Conservation (phyloP, 2,888 invertebrate genomes). For the Rhagonycha lutea region DNA sequence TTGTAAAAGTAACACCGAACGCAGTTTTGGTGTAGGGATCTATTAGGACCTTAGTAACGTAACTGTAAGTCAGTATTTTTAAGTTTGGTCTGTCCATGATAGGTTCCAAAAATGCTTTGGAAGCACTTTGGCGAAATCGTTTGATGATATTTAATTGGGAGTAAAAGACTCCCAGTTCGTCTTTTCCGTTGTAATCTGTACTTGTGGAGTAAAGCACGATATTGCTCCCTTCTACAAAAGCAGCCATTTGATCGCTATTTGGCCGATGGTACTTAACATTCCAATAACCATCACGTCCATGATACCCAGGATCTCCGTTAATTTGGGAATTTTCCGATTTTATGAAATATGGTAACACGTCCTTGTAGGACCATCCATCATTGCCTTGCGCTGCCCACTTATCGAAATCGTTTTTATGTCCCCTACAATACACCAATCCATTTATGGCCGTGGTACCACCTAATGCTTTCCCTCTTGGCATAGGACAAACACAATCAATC, state of each 20-base stretch:
- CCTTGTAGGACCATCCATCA: slow-evolving; percentile 54
- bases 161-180: slow-evolving; percentile 65
- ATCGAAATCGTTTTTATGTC: slow-evolving; percentile 30
- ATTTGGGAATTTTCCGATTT: slow-evolving; percentile 41
- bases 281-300: slow-evolving; percentile 66
- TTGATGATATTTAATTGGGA: slow-evolving; percentile 62
- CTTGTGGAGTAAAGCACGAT: slow-evolving; percentile 63
- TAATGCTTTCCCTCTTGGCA: slow-evolving; percentile 33
- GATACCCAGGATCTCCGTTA: slow-evolving; percentile 65
- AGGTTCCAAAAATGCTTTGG: slow-evolving; percentile 75
- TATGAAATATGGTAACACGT: slow-evolving; percentile 46
- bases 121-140: slow-evolving; percentile 67
- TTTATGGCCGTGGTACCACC: slow-evolving; percentile 34
- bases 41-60: slow-evolving; percentile 69
- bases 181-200: slow-evolving; percentile 66
- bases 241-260: slow-evolving; percentile 54
- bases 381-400: slow-evolving; percentile 37
- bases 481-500: slow-evolving; percentile 23
- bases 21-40: slow-evolving; percentile 62
- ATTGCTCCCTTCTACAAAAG: slow-evolving; percentile 67
- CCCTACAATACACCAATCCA: slow-evolving; percentile 31
- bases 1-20: slow-evolving; percentile 68
- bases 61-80: slow-evolving; percentile 69
- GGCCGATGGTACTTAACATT: slow-evolving; percentile 69
- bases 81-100: slow-evolving; percentile 67